Conservation (phyloP, 1,140 invertebrate species). For the Thaumetopoea pityocampa region DNA sequence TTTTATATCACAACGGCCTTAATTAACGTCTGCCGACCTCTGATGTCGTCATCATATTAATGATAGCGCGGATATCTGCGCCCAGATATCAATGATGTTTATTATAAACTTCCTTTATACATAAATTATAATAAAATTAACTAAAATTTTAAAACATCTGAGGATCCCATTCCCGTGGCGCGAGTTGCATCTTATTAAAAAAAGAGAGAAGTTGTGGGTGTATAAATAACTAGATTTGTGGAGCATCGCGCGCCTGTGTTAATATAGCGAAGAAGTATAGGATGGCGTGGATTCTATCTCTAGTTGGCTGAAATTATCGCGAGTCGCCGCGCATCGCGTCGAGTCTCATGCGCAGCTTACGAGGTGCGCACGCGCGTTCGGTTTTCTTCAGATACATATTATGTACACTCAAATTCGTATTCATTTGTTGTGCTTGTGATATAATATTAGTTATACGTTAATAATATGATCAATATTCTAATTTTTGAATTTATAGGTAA, state of each 20-base stretch:
- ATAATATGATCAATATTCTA: no score
- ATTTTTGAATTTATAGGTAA: no score
- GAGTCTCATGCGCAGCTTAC: constrained; percentile 19
- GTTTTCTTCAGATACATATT: no score
- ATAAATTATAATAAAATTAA: constrained; percentile 31
- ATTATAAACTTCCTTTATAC: constrained; percentile 12
- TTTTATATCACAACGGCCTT: no score
- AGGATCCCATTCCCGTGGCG: constrained; percentile 30
- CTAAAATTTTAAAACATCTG: constrained; percentile 27
- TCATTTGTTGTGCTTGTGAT: constrained; percentile 7
- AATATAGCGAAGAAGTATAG: constrained; percentile 50
- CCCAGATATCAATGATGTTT: constrained; percentile 11
- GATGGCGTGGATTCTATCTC: constrained; percentile 22
- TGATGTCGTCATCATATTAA: no score
- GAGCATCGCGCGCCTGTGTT: constrained; percentile 35
- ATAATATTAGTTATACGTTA: no score
- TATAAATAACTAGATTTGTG: constrained; percentile 65
- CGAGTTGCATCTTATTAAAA: constrained; percentile 48
- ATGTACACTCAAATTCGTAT: constrained; percentile 2
- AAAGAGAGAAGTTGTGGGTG: constrained; percentile 39
- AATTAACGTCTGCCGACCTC: constrained; percentile 10
- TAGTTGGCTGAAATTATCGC: constrained; percentile 26
- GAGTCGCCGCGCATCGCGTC: constrained; percentile 15
- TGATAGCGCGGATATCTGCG: no score
- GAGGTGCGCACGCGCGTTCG: constrained; percentile 16